Evolutionary conservation across 2,888 invertebrate species (phyloP).

Genomic region (Caenorhabditis macrosperma): DNA sequence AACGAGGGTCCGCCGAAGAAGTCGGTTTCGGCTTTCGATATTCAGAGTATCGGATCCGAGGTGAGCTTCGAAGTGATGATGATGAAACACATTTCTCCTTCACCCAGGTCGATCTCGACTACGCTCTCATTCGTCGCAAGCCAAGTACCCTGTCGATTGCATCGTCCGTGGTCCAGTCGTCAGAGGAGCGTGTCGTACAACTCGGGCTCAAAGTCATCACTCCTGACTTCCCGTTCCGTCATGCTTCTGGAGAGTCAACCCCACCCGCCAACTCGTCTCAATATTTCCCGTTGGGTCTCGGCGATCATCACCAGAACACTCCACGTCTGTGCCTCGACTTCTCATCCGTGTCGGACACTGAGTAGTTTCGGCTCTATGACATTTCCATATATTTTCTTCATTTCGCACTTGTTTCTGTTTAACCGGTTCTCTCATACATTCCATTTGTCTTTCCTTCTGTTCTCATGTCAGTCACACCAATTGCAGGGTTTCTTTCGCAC

Average conservation of each 20-base stretch:
- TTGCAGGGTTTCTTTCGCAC: background rate
- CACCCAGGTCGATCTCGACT: background rate
- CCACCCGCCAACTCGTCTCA: background rate
- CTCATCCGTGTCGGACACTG: conserved; percentile 30
- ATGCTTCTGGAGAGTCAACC: no score
- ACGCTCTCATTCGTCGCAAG: background rate
- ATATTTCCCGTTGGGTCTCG: conserved; percentile 1
- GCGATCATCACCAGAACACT: conserved; percentile 1
- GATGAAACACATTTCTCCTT: no score
- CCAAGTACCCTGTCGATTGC: background rate
- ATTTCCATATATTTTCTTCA: background rate
- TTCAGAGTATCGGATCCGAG: conserved; percentile 29
- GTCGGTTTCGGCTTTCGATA: conserved; percentile 44
- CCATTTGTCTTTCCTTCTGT: background rate
- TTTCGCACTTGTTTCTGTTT: background rate
- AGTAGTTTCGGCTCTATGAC: no score
- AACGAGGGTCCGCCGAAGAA: background rate
- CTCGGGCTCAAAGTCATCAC: conserved; percentile 27
- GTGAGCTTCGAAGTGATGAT: conserved; percentile 3
- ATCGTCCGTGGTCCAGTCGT: background rate
- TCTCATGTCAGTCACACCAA: background rate
- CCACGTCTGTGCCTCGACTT: conserved; percentile 35
- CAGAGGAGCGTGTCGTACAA: conserved; percentile 28
- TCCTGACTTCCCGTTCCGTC: conserved; percentile 19
- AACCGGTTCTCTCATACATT: no score